A percentile compares a stretch with the other conserved stretches of the same genome.
phyloP scores from a whole-genome alignment of 2,888 invertebrate genomes.

The Rhorus exstirpatorius region DNA sequence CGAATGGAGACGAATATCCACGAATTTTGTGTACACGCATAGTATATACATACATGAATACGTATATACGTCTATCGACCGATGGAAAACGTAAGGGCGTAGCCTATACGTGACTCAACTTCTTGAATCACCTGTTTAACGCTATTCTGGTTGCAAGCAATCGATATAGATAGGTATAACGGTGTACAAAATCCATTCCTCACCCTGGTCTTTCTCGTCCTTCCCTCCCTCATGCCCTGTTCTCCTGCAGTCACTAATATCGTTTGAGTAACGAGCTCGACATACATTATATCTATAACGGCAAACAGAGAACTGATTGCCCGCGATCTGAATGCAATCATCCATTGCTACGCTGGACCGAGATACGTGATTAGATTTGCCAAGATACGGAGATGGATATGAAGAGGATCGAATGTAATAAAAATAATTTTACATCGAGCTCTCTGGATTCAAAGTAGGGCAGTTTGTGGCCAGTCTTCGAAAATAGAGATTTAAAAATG shows the following conservation, averaged over 20 bases:
- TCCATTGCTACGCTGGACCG: constrained; percentile 25
- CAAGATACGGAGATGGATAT: constrained; percentile 10
- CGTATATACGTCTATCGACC: too few relatives aligned
- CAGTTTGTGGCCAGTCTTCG: not conserved
- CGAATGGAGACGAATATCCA: constrained; percentile 38
- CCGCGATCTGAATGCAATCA: constrained; percentile 53
- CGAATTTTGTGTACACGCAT: constrained; percentile 2
- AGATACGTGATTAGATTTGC: constrained; percentile 56
- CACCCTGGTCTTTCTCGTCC: constrained; percentile 18
- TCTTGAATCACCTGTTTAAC: not conserved
- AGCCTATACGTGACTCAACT: not conserved
- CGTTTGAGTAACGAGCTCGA: constrained; percentile 47
- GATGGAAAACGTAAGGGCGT: not conserved
- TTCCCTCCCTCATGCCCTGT: constrained; percentile 1
- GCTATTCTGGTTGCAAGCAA: not conserved
- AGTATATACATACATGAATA: not conserved
- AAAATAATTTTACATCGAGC: constrained; percentile 8
- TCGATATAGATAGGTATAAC: not conserved
- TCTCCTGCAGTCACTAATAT: constrained; percentile 43
- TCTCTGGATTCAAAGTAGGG: not conserved
- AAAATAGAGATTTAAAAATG: too few relatives aligned
- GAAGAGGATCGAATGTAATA: not conserved
- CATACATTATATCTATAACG: constrained; percentile 56
- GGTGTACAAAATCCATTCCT: constrained; percentile 5
- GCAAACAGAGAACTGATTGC: constrained; percentile 64